Evolutionary conservation across 2,888 invertebrate species (phyloP), one percentile per base, ranked within the genome.

Genomic region (Cryptocephalus moraei): DNA sequence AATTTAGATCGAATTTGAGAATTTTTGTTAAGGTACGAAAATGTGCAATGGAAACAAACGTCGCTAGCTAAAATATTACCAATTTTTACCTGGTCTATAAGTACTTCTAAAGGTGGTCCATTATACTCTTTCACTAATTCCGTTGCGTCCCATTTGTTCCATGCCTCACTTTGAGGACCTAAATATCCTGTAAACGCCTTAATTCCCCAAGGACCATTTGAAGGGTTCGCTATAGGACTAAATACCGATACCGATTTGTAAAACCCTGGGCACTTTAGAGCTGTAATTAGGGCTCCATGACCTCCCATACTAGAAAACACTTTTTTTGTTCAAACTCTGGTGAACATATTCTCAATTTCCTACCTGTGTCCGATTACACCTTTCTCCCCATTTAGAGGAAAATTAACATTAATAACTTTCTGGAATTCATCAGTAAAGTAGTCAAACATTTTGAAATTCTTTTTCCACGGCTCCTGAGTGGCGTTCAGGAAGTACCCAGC

Each of bases 401-500:
- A 92, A 60, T 90, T 85, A 42, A 77, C 71, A 56, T 80, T 78
- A 38, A 95, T 75, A 42, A 94, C 59, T 36, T 78, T 75, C 50
- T 86, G 82, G 41, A 95, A 73, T 72, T 96, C 95, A 48, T 80
- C 78, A 8, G 89, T 90, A 10, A 99, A 73, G 61, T 97, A 99
- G 51, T 86, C 87, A 62, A 82, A 95, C 97, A 99, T 99, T 60
- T 82, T 79, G 66, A 95, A 99, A 73, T 97, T 81, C 32, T 79
- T 81, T 33, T 83, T 81, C 95, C 96, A 99, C 13, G 91, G 91
- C n/a, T 84, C 84, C 58, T 83, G 77, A 0, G 83, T 82, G 6
- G 97, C 94, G 74, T 99, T 88, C 1, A 99, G 75, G 69, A 99
- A 99, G 70, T 95, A 96, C 0, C 96, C 92, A 52, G 97, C 97